Evolutionary conservation across 2,113 vertebrate genomes (phyloP), one percentile per base, ranked within the genome.

Genomic region (Anarrhichthys ocellatus): DNA sequence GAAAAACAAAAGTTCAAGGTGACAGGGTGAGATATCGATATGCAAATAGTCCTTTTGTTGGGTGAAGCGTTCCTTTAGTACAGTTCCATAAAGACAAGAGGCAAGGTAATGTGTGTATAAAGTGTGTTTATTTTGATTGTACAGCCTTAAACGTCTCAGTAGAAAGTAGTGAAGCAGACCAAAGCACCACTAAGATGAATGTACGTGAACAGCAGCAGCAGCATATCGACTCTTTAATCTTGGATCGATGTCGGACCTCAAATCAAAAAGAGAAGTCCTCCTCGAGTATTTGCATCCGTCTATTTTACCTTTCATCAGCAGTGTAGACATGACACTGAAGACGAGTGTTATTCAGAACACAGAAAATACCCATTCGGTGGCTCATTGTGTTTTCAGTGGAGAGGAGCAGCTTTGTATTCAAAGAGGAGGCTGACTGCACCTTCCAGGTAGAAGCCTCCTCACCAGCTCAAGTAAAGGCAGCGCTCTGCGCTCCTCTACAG

Each of bases 111-210:
- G 46, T 7, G 46, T 48, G 46, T 48, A 1, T 17, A 48, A 7
- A 6, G 46, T 9, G 9, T n/a, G 14, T 87, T 90, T 88, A 90
- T 87, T 90, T 52, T 42, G 14, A 61, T 61, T 29, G 8, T 62
- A 68, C 50, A 78, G 59, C 42, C 22, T 44, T 15, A 36, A 68
- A 50, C 11, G 71, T 38, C 61, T n/a, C 9, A 38, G 38, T 52
- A 18, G 29, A 36, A 73, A 46, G 0, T 14, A 6, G 29, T 36
- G 5, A 29, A 46, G 50, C 27, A 48, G 3, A 71, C 34, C 7
- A 48, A 74, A 22, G 13, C 2, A 4, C 9, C 42, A 13, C 11
- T 38, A 3, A 27, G 6, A 67, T 40, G 17, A 75, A 50, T 29
- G 27, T 59, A 58, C 24, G 11, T 69, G 71, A 74, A 63, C 48